Evolutionary conservation across 92 coral and sea anemone species (phyloP).

Genomic region (Porites evermanni): DNA sequence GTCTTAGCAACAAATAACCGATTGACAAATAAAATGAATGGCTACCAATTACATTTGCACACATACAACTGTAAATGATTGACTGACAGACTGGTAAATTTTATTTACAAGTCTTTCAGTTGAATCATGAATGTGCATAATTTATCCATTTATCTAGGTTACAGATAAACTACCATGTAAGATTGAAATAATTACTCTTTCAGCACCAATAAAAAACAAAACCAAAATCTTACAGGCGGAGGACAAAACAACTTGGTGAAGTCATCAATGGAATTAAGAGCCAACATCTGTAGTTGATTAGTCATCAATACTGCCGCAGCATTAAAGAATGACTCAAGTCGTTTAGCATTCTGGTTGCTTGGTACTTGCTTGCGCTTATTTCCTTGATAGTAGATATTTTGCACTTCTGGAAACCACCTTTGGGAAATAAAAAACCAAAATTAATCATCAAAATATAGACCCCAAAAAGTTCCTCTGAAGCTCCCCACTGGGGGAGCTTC

Average conservation of each 20-base stretch:
- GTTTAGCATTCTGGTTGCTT: constrained; percentile 96
- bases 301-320: constrained; percentile 99
- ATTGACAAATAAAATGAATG: too few species aligned
- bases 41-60: too few species aligned
- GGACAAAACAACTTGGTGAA: constrained; percentile 97
- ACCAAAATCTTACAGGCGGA: constrained; percentile 72
- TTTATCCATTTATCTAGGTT: neutral
- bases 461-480: too few species aligned
- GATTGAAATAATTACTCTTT: too few species aligned
- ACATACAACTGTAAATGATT: too few species aligned
- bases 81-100: too few species aligned
- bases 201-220: too few species aligned
- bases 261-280: constrained; percentile 87
- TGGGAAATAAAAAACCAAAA: neutral
- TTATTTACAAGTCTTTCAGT: too few species aligned
- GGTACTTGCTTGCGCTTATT: constrained; percentile 99
- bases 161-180: neutral
- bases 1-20: too few species aligned
- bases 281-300: constrained; percentile 95
- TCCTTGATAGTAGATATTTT: constrained; percentile 99
- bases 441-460: neutral
- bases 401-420: constrained; percentile 99
- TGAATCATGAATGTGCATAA: too few species aligned
- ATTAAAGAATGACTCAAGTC: constrained; percentile 96
- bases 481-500: too few species aligned